Evolutionary conservation across 2,797 vertebrate species (phyloP).

Genomic region (Lepus oiostolus): DNA sequence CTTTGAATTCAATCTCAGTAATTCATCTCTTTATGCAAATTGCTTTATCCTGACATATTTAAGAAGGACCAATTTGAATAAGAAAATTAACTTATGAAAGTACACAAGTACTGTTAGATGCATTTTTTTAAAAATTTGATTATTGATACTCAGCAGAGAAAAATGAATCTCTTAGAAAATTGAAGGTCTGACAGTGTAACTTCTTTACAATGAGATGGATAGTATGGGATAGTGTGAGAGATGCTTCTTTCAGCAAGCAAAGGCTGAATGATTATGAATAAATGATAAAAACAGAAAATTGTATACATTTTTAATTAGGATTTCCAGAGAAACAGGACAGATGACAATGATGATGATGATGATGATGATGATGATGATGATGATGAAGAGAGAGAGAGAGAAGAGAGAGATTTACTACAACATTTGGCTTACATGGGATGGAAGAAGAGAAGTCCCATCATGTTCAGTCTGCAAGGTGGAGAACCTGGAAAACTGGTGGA

Average conservation of each 20-base stretch:
- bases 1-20: neutral
- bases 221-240: neutral
- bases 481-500: neutral
- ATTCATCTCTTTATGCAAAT: neutral
- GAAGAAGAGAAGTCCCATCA: neutral
- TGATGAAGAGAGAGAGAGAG: neutral
- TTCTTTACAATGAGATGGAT: neutral
- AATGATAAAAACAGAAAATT: conserved; percentile 23
- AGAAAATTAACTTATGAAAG: neutral
- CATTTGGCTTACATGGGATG: neutral
- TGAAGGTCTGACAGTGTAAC: neutral
- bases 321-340: neutral
- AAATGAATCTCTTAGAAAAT: conserved; percentile 11
- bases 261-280: neutral
- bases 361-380: no score
- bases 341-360: no score
- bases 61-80: neutral
- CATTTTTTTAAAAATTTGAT: conserved; percentile 5
- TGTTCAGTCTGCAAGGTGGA: neutral
- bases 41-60: neutral
- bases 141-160: neutral
- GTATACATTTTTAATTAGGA: neutral
- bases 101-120: neutral
- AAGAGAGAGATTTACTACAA: neutral
- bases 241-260: neutral